A percentile compares a stretch with the other conserved stretches of the same genome.
Evolutionary conservation across 1,140 invertebrate genomes (phyloP).

Genomic region (Schlechtendalia chinensis): DNA sequence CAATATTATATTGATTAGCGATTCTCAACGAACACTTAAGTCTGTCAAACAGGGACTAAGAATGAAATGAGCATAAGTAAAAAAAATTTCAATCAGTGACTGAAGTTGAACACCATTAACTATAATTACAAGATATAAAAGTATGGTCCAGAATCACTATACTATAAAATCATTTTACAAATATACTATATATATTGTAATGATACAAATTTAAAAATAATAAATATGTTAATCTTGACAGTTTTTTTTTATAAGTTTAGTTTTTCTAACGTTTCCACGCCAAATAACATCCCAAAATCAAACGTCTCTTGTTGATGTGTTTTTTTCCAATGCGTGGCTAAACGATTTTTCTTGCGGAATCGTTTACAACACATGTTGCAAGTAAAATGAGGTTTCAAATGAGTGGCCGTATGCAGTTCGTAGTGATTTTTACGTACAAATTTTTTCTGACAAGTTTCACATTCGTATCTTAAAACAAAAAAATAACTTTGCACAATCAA

Average conservation of each 20-base stretch:
- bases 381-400: constrained; percentile 57
- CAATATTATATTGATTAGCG: too few species aligned
- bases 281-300: constrained; percentile 38
- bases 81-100: too few species aligned
- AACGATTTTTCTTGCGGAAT: constrained; percentile 58
- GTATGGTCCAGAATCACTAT: too few species aligned
- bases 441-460: constrained; percentile 57
- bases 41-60: too few species aligned
- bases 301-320: constrained; percentile 57
- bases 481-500: neutral
- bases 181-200: too few species aligned
- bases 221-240: too few species aligned
- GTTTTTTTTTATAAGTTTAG: constrained; percentile 28
- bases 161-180: too few species aligned
- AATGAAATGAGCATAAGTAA: too few species aligned
- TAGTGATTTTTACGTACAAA: constrained; percentile 59
- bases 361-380: constrained; percentile 58
- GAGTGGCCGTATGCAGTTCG: constrained; percentile 57
- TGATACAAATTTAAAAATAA: too few species aligned
- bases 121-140: too few species aligned
- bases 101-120: too few species aligned
- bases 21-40: too few species aligned
- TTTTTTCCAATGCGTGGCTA: constrained; percentile 57
- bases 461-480: constrained; percentile 54
- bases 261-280: constrained; percentile 20